These are phyloP conservation scores for Synaphobranchus kaupii DNA, from an alignment of 2,797 vertebrate genomes.

Conservation along the genomic window DNA sequence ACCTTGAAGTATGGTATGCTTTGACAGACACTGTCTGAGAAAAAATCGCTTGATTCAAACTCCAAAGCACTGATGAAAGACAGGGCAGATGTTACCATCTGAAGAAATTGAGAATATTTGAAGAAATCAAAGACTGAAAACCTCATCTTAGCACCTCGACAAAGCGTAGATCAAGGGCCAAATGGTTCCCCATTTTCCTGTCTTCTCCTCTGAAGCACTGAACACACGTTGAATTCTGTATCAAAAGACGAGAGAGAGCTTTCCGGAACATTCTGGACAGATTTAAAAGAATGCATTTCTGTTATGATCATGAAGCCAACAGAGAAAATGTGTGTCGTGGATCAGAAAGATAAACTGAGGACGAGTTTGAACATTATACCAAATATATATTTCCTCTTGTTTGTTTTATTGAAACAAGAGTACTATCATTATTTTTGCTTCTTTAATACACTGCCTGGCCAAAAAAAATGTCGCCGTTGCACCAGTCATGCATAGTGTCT, in stretches of 20 bases:
- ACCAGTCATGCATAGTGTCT: no score
- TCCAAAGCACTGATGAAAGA: neutral
- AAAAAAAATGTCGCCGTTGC: no score
- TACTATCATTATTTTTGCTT: neutral
- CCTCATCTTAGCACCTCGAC: neutral
- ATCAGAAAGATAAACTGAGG: neutral
- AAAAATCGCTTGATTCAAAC: slow-evolving; percentile 14
- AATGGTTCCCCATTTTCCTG: neutral
- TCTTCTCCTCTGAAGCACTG: neutral
- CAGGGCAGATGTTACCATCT: neutral
- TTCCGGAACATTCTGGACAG: neutral
- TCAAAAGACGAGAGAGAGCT: neutral
- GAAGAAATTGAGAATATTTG: neutral
- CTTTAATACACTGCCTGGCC: no score
- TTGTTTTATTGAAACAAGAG: neutral
- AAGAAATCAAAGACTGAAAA: neutral
- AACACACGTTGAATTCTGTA: neutral
- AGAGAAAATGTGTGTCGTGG: neutral
- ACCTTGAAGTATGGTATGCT: neutral
- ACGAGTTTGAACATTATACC: neutral
- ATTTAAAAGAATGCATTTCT: neutral
- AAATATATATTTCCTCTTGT: neutral
- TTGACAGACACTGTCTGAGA: slow-evolving; percentile 4
- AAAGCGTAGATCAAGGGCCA: neutral
- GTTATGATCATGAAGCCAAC: neutral